phyloP scores from a whole-genome alignment of 2,888 invertebrate species.

The Heliconius erato region DNA sequence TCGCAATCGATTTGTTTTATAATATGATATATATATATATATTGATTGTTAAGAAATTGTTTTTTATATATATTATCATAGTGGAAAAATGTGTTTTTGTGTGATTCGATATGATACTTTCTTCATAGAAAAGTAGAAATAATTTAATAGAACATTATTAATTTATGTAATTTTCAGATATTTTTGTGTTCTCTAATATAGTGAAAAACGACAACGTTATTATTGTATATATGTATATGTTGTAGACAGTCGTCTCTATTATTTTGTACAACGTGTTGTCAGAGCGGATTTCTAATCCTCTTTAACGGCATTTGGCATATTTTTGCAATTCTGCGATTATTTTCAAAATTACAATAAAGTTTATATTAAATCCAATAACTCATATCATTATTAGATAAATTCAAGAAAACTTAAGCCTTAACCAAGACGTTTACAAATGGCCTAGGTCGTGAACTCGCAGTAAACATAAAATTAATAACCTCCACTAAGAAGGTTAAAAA shows the following conservation, averaged over 20 bases:
- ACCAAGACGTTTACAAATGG: slow-evolving; percentile 29
- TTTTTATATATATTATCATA: background rate
- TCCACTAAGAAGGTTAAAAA: slow-evolving; percentile 33
- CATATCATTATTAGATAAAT: slow-evolving; percentile 8
- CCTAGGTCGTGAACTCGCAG: slow-evolving; percentile 38
- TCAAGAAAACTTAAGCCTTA: slow-evolving; percentile 3
- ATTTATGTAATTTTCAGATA: background rate
- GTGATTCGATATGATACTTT: background rate
- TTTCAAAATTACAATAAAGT: background rate
- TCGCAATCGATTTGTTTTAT: slow-evolving; percentile 75
- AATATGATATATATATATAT: background rate
- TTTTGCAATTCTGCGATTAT: slow-evolving; percentile 3
- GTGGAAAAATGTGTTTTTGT: background rate
- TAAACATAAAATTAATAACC: slow-evolving; percentile 42
- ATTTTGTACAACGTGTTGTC: background rate
- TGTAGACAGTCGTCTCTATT: background rate
- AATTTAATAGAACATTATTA: background rate
- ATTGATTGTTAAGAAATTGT: background rate
- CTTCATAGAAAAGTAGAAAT: background rate
- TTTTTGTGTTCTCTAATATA: background rate
- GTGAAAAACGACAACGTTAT: background rate
- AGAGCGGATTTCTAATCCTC: slow-evolving; percentile 16
- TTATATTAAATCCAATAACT: background rate
- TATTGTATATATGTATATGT: background rate
- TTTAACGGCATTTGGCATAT: slow-evolving; percentile 12